Base-by-base conservation (phyloP, 2,888 invertebrate species). In the Ceramica pisi region DNA sequence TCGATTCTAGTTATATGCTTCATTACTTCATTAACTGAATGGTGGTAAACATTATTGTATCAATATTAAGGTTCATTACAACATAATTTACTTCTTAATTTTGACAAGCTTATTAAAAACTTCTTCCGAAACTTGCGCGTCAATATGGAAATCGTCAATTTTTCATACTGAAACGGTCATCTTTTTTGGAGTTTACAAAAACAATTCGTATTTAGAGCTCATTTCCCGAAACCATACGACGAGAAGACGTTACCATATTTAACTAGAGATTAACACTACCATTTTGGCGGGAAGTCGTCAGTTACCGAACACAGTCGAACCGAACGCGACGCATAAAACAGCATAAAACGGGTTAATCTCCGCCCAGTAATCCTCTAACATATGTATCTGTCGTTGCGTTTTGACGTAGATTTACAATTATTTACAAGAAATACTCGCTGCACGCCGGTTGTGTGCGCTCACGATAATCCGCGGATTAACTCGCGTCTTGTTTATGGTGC, bases 321-420 rank as follows among this genome's bases (percentile, higher is more conserved):
- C 90, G 89, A 91, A 91, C 89, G 92, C 88, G 88, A 81, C 89
- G 86, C 93, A 92, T 94, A 93, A 93, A 94, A 92, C 92, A 89
- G 90, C 88, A 88, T 87, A 89, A 94, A 95, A 95, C 95, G 95
- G 95, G 95, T 95, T 95, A 95, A 94, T 94, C 93, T 88, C 79
- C 86, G 76, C 83, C 85, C 86, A 80, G 86, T 95, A 94, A 95
- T 95, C 95, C 94, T 88, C 85, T 90, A 92, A 96, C 96, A 95
- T 95, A 95, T 96, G 96, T 95, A 94, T 91, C 90, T 93, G 94
- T 94, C 94, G 92, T 92, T 93, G 90, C 91, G 92, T 95, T 95
- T 95, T 95, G 96, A 96, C 96, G 89, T 92, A 95, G 96, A 96
- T 96, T 96, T 96, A 96, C 96, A 95, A 94, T 95, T 96, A 96